A percentile compares a stretch with the other conserved stretches of the same genome.
Conservation (phyloP, 2,113 vertebrate species). For the rat (Rattus norvegicus) region GRCr8 NC_086027.1:33401001-33401500, state of each 20-base stretch:
- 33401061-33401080: neutral
- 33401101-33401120: conserved; percentile 23
- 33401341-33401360: neutral
- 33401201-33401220: neutral
- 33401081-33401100: neutral
- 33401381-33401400: no score
- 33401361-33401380: neutral
- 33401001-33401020: neutral
- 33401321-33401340: neutral
- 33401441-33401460: neutral
- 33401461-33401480: neutral
- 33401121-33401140: neutral
- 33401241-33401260: neutral
- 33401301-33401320: neutral
- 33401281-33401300: neutral
- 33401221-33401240: neutral
- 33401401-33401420: neutral
- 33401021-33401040: neutral
- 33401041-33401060: neutral
- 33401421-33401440: neutral
- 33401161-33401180: neutral
- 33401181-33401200: neutral
- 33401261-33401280: neutral
- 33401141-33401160: conserved; percentile 6
- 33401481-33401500: neutral